Base-by-base conservation (phyloP, 2,888 invertebrate species). In the Maniola hyperantus region DNA sequence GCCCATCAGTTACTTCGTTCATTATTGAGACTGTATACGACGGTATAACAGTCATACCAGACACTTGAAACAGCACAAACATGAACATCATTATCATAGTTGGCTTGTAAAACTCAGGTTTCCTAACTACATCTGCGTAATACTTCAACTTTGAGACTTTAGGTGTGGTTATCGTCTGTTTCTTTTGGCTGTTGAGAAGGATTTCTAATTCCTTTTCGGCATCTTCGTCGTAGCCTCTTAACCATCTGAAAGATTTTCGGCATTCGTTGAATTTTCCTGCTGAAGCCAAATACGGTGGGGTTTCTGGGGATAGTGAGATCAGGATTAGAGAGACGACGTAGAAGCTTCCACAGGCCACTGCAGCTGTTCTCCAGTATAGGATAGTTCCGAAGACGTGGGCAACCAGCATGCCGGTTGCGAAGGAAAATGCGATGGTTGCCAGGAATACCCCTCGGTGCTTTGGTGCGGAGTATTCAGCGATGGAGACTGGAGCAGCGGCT, bases 21-120 rank as follows among this genome's bases (percentile, higher is more conserved):
- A 95, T 93, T 74, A 95, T 94, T 4, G 93, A 89, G 1, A 95
- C 94, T 0, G 95, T 95, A 74, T 96, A 96, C 0, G 95, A 95
- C 0, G 94, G 94, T 7, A 96, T 93, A 0, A 95, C 95, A 62
- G 95, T 95, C 78, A 95, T 94, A 0, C 96, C 96, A 4, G 95
- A 94, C 73, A 95, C 91, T 83, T 96, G 96, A 69, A 94, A 94
- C 6, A 94, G 92, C 0, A 94, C 87, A 77, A 96, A 95, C 83
- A 95, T 93, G 15, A 94, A 92, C 81, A 94, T 93, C 83, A 96
- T 93, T 44, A 95, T 93, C 4, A 93, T 71, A 6, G 95, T 90
- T 0, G 95, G 95, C 71, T 93, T 94, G 65, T 93, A 86, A 77
- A 95, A 95, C 76, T 93, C 93, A 0, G 93, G 93, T 70, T 88